phyloP scores from a whole-genome alignment of 1,140 invertebrate genomes.

The Mylabris phalerata region DNA sequence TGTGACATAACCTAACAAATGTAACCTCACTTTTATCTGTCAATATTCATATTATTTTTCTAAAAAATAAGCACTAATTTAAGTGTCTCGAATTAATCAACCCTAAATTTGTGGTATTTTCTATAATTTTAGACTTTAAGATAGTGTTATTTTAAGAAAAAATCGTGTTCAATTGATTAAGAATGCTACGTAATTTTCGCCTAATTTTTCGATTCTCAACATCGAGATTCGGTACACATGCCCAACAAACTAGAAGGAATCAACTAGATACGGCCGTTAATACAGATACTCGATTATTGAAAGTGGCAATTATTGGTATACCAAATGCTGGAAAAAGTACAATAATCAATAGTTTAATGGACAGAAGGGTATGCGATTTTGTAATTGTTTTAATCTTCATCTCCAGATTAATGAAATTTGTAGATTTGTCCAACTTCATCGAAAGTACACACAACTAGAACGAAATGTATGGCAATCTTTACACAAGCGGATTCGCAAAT shows the following conservation, averaged over 20 bases:
- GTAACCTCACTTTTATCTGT: no score
- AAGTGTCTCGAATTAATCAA: no score
- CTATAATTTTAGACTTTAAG: no score
- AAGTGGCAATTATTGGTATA: constrained; percentile 80
- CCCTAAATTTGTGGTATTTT: no score
- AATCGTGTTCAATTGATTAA: no score
- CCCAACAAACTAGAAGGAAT: not conserved
- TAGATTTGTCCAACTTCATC: constrained; percentile 80
- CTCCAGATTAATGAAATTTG: constrained; percentile 25
- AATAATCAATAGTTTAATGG: constrained; percentile 77
- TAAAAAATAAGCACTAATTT: no score
- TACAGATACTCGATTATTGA: constrained; percentile 44
- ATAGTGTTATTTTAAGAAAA: no score
- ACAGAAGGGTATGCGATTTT: constrained; percentile 60
- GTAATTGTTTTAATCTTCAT: not conserved
- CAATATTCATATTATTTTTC: no score
- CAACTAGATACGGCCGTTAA: not conserved
- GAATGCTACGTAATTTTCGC: constrained; percentile 4
- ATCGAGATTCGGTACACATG: constrained; percentile 6
- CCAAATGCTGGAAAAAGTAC: constrained; percentile 95
- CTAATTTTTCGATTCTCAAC: constrained; percentile 3
- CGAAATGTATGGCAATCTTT: constrained; percentile 63
- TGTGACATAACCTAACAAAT: no score
- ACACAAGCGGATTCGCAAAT: constrained; percentile 72
- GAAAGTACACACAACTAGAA: constrained; percentile 85